Conservation (phyloP, 2,113 vertebrate species). For the Bungarus multicinctus region DNA sequence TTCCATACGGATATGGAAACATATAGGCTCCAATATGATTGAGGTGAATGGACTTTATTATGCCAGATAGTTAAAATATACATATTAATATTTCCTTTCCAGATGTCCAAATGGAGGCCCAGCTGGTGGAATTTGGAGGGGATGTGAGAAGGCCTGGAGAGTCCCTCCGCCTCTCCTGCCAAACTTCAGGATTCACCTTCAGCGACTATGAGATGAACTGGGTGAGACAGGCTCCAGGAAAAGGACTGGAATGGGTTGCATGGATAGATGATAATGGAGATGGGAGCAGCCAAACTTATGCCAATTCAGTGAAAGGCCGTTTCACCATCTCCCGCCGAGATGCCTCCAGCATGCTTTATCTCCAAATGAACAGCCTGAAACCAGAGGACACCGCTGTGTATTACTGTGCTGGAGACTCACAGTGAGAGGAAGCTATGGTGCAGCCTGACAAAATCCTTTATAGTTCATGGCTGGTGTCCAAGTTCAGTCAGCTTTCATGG, state of each 20-base stretch:
- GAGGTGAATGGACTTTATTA: no score
- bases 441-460: background rate
- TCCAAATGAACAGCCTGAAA: constrained; percentile 3
- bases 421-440: background rate
- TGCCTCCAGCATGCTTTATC: background rate
- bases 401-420: background rate
- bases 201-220: no score
- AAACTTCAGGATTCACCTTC: no score
- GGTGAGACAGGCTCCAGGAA: background rate
- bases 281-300: no score
- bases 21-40: background rate
- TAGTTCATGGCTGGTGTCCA: background rate
- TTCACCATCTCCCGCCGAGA: background rate
- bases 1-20: background rate
- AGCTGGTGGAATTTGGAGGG: no score
- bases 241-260: background rate
- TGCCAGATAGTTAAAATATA: no score
- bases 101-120: no score
- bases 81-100: no score
- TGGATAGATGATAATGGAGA: no score
- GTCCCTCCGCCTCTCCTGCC: no score
- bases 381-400: background rate
- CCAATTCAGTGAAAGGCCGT: background rate
- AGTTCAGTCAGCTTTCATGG: no score
- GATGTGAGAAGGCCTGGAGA: no score